A percentile compares a stretch with the other conserved stretches of the same genome.
Evolutionary conservation across 2,797 vertebrate species (phyloP).

Genomic region (Avahi laniger): DNA sequence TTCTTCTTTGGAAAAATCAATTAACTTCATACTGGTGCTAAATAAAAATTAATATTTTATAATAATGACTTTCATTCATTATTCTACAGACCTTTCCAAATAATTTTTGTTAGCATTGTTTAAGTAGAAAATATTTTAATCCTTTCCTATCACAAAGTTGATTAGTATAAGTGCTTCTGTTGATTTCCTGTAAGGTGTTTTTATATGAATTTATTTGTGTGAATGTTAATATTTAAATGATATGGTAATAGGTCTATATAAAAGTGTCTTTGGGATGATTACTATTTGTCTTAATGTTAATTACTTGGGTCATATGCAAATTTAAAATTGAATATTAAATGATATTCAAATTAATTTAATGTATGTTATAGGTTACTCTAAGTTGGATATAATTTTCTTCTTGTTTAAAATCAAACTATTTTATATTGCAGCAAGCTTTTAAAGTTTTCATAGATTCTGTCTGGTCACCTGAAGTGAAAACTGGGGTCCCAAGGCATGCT

Average conservation of each 20-base stretch:
- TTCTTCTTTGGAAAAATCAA: background rate
- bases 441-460: background rate
- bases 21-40: background rate
- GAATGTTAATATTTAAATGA: constrained; percentile 49
- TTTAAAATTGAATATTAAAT: constrained; percentile 48
- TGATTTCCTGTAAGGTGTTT: constrained; percentile 18
- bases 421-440: background rate
- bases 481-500: background rate
- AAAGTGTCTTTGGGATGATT: constrained; percentile 50
- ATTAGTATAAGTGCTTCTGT: constrained; percentile 17
- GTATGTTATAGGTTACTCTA: background rate
- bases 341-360: constrained; percentile 36
- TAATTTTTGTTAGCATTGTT: constrained; percentile 24
- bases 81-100: background rate
- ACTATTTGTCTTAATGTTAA: constrained; percentile 46
- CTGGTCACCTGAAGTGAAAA: background rate
- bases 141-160: constrained; percentile 6
- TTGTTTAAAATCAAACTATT: background rate
- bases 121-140: constrained; percentile 29
- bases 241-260: constrained; percentile 2
- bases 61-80: background rate
- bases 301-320: constrained; percentile 41
- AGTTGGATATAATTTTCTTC: background rate
- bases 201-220: constrained; percentile 34
- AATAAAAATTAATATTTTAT: constrained; percentile 8